Evolutionary conservation across 1,140 invertebrate species (phyloP), one percentile per base, ranked within the genome.

Genomic region (Holcopasites calliopsidis): DNA sequence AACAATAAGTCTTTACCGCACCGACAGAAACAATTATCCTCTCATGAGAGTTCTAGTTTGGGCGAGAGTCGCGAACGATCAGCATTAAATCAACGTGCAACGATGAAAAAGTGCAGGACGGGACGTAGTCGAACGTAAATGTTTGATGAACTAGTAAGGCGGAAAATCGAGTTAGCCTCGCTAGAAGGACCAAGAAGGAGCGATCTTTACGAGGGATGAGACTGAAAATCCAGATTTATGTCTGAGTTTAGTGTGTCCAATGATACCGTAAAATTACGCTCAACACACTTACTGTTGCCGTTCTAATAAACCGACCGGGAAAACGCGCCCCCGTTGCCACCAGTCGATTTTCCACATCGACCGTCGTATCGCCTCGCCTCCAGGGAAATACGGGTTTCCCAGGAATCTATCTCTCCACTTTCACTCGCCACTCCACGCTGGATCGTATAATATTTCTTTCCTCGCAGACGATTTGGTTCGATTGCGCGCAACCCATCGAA

Each of bases 321-420:
- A 66, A 75, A 74, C 49, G 55, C 50, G n/a, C 23, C 69, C 26
- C 47, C 35, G 47, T 62, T 40, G 80, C n/a, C 44, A 68, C 21
- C 55, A 52, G 64, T 74, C 61, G 70, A 75, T 40, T 76, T 69
- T 64, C 49, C 31, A n/a, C 71, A 58, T 61, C 69, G 40, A 40
- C 54, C 69, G 38, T 16, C 62, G 57, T 10, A 38, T 4, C 6
- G 5, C 13, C 33, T 28, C 21, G 42, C 72, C 80, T 50, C 76
- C 60, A 18, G 80, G 76, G 80, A 83, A 83, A 83, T 83, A 79
- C 79, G 70, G 49, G 60, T 75, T 83, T 75, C 80, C 76, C n/a
- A 58, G 64, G 71, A 83, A 83, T 82, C 82, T 79, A 79, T 76
- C 65, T n/a, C n/a, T 55, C 62, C 54, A 79, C 60, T 62, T 44